Evolutionary conservation across 2,113 vertebrate species (phyloP).

Genomic region (Antechinus flavipes): DNA sequence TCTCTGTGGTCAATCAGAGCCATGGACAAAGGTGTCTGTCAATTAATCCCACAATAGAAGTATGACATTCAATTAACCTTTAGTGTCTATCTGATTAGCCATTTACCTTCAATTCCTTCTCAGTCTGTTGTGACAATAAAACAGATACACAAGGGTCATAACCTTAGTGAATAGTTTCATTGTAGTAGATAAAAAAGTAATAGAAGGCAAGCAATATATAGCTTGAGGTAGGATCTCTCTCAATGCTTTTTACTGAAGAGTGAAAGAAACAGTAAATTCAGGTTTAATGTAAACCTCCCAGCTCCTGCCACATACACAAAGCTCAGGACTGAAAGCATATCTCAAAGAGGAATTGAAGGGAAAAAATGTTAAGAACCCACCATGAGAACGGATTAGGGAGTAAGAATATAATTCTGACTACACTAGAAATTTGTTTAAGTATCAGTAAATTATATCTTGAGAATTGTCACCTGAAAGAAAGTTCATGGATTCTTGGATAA

Average conservation of each 20-base stretch:
- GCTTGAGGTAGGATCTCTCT: not conserved
- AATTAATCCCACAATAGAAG: not conserved
- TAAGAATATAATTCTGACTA: not conserved
- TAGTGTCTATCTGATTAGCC: not conserved
- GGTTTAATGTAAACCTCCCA: not conserved
- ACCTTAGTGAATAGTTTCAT: not conserved
- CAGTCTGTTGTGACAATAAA: not conserved
- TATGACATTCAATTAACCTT: not conserved
- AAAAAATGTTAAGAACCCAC: constrained; percentile 29
- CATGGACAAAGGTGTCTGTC: not conserved
- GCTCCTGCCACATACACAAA: not conserved
- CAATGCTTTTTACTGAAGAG: not conserved
- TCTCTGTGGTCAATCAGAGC: not conserved
- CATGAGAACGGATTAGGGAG: not conserved
- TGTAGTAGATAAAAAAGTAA: not conserved
- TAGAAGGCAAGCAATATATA: not conserved
- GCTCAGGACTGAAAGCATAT: too few relatives aligned
- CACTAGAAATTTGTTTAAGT: not conserved
- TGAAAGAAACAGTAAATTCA: not conserved
- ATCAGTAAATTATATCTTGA: not conserved
- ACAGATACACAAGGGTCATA: not conserved
- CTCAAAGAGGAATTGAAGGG: not conserved
- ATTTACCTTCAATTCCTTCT: not conserved
- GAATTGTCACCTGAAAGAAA: not conserved
- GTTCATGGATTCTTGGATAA: not conserved